Conservation (phyloP, 2,888 invertebrate species). For the Drosophila anomalipes region DNA sequence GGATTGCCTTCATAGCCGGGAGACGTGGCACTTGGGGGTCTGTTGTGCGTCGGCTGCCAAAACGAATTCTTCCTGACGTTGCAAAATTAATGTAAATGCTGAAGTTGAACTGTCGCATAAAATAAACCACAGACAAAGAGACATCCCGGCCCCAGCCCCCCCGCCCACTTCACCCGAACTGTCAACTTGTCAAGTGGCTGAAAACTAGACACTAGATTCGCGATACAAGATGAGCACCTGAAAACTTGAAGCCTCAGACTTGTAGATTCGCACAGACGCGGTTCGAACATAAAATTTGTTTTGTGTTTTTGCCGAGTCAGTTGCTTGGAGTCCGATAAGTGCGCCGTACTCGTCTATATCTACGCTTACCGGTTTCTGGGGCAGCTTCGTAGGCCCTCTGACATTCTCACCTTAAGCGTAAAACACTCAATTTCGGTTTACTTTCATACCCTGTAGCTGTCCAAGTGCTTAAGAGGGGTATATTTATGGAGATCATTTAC, state of each 20-base stretch:
- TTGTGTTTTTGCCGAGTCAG: constrained; percentile 15
- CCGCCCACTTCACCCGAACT: not conserved
- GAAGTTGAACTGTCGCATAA: constrained; percentile 64
- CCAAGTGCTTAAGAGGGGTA: not conserved
- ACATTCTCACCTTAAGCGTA: constrained; percentile 53
- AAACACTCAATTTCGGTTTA: constrained; percentile 12
- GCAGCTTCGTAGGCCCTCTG: constrained; percentile 62
- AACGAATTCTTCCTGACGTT: constrained; percentile 60
- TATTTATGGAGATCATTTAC: not conserved
- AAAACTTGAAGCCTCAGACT: constrained; percentile 12
- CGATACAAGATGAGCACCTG: constrained; percentile 26
- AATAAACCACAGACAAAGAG: constrained; percentile 26
- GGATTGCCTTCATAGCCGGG: constrained; percentile 69
- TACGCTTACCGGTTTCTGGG: constrained; percentile 62
- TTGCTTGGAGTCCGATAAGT: constrained; percentile 26
- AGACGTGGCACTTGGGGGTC: constrained; percentile 12
- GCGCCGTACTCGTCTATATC: constrained; percentile 14
- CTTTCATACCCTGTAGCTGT: constrained; percentile 8
- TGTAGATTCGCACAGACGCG: constrained; percentile 25
- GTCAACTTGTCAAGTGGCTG: constrained; percentile 29
- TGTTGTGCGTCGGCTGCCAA: constrained; percentile 20
- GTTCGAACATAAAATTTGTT: constrained; percentile 5
- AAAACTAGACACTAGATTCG: constrained; percentile 36
- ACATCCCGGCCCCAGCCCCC: not conserved
- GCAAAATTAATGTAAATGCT: constrained; percentile 57